phyloP scores from a whole-genome alignment of 2,113 vertebrate genomes.

The Acrocephalus arundinaceus region DNA sequence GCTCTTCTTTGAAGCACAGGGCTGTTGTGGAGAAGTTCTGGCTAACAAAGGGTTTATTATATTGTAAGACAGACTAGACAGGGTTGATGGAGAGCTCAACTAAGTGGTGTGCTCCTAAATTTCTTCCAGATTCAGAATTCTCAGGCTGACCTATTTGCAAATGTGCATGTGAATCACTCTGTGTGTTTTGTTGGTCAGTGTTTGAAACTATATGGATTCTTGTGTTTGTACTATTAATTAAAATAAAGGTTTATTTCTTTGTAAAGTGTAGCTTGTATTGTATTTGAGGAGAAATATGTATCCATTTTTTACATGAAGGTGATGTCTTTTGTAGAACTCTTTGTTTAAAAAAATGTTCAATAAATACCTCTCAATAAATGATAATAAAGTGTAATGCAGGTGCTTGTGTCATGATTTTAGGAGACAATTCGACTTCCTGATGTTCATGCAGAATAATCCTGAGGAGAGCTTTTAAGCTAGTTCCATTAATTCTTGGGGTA shows the following conservation, averaged over 20 bases:
- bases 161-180: not conserved
- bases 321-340: not conserved
- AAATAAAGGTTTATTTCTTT: not conserved
- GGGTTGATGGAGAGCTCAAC: not conserved
- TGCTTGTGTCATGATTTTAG: not conserved
- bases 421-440: not conserved
- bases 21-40: not conserved
- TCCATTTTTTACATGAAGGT: not conserved
- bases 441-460: not conserved
- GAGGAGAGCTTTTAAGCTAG: not conserved
- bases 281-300: not conserved
- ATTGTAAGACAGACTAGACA: not conserved
- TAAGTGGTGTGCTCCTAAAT: not conserved
- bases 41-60: accelerated
- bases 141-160: not conserved
- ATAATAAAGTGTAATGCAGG: not conserved
- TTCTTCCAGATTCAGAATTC: not conserved
- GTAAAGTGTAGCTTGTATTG: not conserved
- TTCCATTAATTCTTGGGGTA: not conserved
- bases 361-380: not conserved
- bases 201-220: not conserved
- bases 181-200: not conserved
- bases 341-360: not conserved
- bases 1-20: not conserved
- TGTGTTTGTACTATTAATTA: not conserved